Percentiles rank a stretch among this genome's conserved stretches.
Evolutionary conservation across 1,140 invertebrate genomes (phyloP).

Genomic region (Nomia melanderi): DNA sequence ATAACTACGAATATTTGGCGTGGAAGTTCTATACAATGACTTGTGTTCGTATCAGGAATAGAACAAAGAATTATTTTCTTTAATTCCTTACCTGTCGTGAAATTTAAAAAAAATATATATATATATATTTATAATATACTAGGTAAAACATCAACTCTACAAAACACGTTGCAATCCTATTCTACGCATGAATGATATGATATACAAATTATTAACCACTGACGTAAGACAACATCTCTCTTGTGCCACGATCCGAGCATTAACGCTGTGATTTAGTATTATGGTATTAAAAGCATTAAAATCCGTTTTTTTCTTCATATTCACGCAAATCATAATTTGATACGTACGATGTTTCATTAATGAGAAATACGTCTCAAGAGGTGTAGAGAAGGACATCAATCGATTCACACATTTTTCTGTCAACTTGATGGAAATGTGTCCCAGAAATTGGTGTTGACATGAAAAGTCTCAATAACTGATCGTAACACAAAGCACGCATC

Average conservation of each 20-base stretch:
- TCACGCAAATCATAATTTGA: constrained; percentile 46
- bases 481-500: constrained; percentile 27
- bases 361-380: constrained; percentile 13
- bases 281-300: constrained; percentile 57
- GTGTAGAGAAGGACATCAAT: constrained; percentile 24
- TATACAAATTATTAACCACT: constrained; percentile 33
- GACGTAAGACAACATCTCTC: constrained; percentile 31
- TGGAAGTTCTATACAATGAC: constrained; percentile 15
- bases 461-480: constrained; percentile 23
- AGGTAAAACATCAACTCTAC: constrained; percentile 6
- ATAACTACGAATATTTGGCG: constrained; percentile 7
- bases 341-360: constrained; percentile 44
- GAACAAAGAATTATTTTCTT: constrained; percentile 7
- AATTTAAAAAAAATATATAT: neutral
- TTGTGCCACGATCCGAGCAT: constrained; percentile 27
- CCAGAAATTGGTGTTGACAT: constrained; percentile 18
- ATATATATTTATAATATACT: neutral
- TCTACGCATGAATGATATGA: constrained; percentile 21
- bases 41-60: constrained; percentile 25
- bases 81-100: neutral
- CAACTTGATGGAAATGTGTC: constrained; percentile 29
- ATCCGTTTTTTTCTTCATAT: constrained; percentile 54
- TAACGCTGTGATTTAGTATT: constrained; percentile 55
- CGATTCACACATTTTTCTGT: constrained; percentile 44
- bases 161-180: constrained; percentile 21